A percentile compares a stretch with the other conserved stretches of the same genome.
Evolutionary conservation across 2,888 invertebrate genomes (phyloP).

Genomic region (Nephrotoma guestfalica): DNA sequence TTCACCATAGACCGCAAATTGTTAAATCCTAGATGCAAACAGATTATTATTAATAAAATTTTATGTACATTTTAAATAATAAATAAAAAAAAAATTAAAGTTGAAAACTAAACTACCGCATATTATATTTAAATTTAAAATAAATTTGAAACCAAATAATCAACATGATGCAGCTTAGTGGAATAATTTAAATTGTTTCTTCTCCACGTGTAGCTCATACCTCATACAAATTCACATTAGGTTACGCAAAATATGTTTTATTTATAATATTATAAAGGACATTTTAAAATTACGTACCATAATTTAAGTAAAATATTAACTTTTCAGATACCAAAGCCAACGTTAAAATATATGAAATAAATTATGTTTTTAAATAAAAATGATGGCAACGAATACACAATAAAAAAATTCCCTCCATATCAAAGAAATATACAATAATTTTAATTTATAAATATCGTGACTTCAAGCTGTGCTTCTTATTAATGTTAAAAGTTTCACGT

Average conservation of each 20-base stretch:
- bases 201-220: background rate
- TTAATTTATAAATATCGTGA: constrained; percentile 4
- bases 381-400: background rate
- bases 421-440: background rate
- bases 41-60: background rate
- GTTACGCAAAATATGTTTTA: background rate
- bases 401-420: background rate
- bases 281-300: background rate
- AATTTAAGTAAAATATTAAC: background rate
- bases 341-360: background rate
- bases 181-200: background rate
- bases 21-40: background rate
- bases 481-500: constrained; percentile 3
- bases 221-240: background rate
- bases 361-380: background rate
- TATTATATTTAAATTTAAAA: background rate
- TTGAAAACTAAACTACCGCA: background rate
- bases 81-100: background rate
- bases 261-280: background rate
- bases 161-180: background rate
- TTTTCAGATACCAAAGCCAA: background rate
- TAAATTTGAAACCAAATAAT: background rate
- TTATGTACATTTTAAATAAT: background rate
- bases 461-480: constrained; percentile 2
- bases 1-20: background rate